Base-by-base conservation (phyloP, 2,888 invertebrate species). In the Lasioglossum oenotherae region DNA sequence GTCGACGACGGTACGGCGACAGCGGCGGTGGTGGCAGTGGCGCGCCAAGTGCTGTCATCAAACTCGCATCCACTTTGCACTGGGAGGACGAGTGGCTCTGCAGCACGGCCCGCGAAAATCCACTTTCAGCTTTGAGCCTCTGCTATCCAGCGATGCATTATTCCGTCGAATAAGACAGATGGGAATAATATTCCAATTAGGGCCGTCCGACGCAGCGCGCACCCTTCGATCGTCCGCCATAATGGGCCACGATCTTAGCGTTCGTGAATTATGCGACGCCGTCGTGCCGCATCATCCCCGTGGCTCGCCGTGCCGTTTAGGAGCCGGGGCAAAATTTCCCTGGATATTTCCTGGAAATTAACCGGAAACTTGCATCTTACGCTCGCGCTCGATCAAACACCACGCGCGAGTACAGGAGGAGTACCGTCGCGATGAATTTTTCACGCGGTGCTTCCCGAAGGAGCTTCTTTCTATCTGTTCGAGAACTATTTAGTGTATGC, bases 21-120 rank as follows among this genome's bases (percentile, higher is more conserved):
- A 69, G 69, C 69, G 41, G 41, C 69, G 35, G 38, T 44, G 75
- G 74, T 82, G 80, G 49, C 83, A 77, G 74, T 41, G 75, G 44
- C 74, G 77, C 79, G 74, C 84, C 71, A 82, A 82, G 78, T 74
- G 74, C 74, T 80, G 84, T 80, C 87, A 84, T 87, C 84, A 74
- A 90, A 88, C 85, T 80, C 89, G 90, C 90, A 86, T 87, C 86
- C 85, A 85, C 82, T 90, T 90, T 81, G 67, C 84, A 74, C 67
- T 57, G 76, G 60, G 74, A 74, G 81, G 81, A 71, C 85, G 72
- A 85, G 81, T 71, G 80, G 80, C 73, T 78, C 72, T 35, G 81
- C 79, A 53, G 23, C 77, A 35, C 71, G 27, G 38, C 23, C 35
- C 75, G 64, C 80, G 80, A 77, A 81, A 84, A 90, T 90, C 82